phyloP scores from a whole-genome alignment of 2,113 vertebrate species.

The Orcinus orca region DNA sequence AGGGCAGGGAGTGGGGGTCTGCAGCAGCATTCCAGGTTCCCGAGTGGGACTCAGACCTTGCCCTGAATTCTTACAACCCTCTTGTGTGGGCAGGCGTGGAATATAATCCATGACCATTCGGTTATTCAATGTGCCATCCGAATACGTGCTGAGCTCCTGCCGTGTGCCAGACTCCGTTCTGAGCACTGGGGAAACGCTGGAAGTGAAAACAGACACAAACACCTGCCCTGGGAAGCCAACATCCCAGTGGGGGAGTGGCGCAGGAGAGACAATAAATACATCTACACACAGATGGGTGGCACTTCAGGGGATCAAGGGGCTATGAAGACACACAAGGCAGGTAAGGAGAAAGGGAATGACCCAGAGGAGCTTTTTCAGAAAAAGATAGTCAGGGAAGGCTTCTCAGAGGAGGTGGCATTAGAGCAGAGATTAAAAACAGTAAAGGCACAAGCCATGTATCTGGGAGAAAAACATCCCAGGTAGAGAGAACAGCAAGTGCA shows the following conservation, averaged over 20 bases:
- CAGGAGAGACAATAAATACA: neutral
- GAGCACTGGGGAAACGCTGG: neutral
- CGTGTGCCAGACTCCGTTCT: neutral
- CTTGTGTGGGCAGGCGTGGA: neutral
- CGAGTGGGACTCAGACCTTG: neutral
- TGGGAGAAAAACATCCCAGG: neutral
- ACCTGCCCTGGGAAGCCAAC: neutral
- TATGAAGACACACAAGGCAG: neutral
- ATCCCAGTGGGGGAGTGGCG: accelerated
- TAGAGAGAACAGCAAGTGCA: neutral
- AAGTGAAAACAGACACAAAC: neutral
- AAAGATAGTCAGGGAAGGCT: neutral
- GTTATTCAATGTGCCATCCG: neutral
- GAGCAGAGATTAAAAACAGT: neutral
- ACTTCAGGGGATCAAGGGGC: neutral
- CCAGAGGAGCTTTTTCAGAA: neutral
- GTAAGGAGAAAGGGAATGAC: neutral
- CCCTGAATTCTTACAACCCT: neutral
- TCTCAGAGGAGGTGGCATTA: neutral
- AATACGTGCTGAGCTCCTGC: neutral
- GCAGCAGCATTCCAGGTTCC: neutral
- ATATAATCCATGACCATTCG: too few species aligned
- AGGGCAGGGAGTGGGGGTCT: neutral
- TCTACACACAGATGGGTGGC: neutral
- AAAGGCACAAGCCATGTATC: neutral